Conservation (phyloP, 2,113 vertebrate species). For the Callaeas wilsoni region DNA sequence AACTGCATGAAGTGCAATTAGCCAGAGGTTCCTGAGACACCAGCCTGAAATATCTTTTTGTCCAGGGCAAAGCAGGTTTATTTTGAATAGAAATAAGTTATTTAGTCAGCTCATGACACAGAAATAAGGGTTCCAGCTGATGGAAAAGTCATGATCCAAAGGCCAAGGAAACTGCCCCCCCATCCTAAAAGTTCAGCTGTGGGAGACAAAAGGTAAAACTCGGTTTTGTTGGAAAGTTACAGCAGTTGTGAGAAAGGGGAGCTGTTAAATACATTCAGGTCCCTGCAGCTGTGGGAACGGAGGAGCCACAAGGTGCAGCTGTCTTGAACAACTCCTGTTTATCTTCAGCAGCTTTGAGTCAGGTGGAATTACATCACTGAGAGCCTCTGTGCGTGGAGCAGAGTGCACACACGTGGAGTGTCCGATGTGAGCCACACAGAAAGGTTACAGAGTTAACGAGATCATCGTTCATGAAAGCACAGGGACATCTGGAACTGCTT, state of each 20-base stretch:
- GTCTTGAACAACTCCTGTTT: neutral
- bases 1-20: neutral
- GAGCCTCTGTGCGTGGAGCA: neutral
- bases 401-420: neutral
- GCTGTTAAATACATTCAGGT: neutral
- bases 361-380: fast-evolving
- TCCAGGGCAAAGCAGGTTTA: neutral
- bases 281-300: neutral
- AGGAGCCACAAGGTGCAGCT: neutral
- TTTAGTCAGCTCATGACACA: neutral
- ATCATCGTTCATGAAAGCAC: neutral
- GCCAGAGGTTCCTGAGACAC: neutral
- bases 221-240: neutral
- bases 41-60: neutral
- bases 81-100: neutral
- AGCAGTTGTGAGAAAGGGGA: neutral
- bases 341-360: neutral
- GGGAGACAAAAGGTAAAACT: neutral
- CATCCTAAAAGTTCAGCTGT: neutral
- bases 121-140: neutral
- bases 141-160: neutral
- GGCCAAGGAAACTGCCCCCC: neutral
- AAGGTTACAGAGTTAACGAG: neutral
- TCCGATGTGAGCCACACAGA: neutral
- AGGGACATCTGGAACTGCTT: neutral